Evolutionary conservation across 1,140 invertebrate species (phyloP).

Genomic region (Sycobia sp.): DNA sequence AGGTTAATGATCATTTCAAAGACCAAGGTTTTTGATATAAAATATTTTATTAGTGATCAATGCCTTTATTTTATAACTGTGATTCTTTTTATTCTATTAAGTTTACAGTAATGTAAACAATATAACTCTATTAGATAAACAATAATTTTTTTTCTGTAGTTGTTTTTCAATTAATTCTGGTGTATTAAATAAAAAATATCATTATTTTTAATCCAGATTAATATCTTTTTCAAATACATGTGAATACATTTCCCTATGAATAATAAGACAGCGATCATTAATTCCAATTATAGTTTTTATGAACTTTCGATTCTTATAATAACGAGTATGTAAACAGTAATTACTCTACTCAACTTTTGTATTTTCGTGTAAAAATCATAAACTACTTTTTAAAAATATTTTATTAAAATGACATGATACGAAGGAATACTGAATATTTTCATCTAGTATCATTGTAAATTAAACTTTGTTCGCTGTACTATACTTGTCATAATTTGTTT

Average conservation of each 20-base stretch:
- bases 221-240: not conserved
- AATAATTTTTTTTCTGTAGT: conserved; percentile 4
- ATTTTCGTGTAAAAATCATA: no score
- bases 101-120: conserved; percentile 22
- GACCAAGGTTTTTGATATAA: conserved; percentile 1
- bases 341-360: not conserved
- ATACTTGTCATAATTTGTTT: no score
- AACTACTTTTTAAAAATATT: no score
- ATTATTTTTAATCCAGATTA: conserved; percentile 4
- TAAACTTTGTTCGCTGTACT: no score
- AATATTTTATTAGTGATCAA: conserved; percentile 23
- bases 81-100: conserved; percentile 29
- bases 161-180: no score
- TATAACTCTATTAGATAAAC: conserved; percentile 16
- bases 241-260: conserved; percentile 7
- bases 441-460: no score
- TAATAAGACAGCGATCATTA: not conserved
- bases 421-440: no score
- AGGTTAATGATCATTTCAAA: conserved; percentile 10
- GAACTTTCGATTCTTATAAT: not conserved
- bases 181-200: not conserved
- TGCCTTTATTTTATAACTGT: conserved; percentile 32
- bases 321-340: not conserved
- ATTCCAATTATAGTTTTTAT: not conserved
- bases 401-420: no score